These are phyloP conservation scores for Zaprionus kolodkinae DNA, from an alignment of 1,140 invertebrate species.

Conservation along the genomic window DNA sequence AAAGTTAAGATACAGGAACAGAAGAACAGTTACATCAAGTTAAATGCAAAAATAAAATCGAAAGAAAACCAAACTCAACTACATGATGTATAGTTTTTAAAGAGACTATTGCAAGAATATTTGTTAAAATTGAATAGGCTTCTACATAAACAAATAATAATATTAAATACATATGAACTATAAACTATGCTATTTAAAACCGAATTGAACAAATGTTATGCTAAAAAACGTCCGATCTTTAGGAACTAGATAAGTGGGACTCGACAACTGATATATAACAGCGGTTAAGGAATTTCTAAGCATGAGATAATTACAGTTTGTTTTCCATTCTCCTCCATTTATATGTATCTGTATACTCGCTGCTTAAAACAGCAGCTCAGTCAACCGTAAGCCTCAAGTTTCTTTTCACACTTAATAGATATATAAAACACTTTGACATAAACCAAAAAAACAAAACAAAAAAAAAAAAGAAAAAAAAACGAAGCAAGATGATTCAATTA, in stretches of 20 bases:
- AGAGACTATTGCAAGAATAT: constrained; percentile 42
- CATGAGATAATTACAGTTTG: constrained; percentile 7
- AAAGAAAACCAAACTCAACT: constrained; percentile 31
- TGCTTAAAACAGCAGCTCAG: constrained; percentile 20
- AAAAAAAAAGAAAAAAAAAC: constrained; percentile 16
- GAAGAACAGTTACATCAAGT: constrained; percentile 19
- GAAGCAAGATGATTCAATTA: constrained; percentile 42
- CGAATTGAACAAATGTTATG: constrained; percentile 45
- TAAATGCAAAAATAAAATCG: constrained; percentile 24
- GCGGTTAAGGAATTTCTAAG: background rate
- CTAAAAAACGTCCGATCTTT: constrained; percentile 39
- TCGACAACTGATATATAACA: constrained; percentile 1
- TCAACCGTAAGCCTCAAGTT: constrained; percentile 34
- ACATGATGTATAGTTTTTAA: constrained; percentile 48
- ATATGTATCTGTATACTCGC: constrained; percentile 29
- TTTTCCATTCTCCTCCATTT: constrained; percentile 32
- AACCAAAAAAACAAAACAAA: constrained; percentile 10
- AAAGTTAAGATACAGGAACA: constrained; percentile 6
- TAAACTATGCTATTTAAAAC: constrained; percentile 29
- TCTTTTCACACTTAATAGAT: constrained; percentile 38
- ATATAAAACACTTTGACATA: constrained; percentile 29
- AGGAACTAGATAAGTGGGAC: background rate
- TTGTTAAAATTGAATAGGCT: constrained; percentile 57
- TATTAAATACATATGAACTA: constrained; percentile 30
- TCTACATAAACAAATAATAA: constrained; percentile 28